Evolutionary conservation across 1,140 invertebrate species (phyloP).

Genomic region (Battus philenor): DNA sequence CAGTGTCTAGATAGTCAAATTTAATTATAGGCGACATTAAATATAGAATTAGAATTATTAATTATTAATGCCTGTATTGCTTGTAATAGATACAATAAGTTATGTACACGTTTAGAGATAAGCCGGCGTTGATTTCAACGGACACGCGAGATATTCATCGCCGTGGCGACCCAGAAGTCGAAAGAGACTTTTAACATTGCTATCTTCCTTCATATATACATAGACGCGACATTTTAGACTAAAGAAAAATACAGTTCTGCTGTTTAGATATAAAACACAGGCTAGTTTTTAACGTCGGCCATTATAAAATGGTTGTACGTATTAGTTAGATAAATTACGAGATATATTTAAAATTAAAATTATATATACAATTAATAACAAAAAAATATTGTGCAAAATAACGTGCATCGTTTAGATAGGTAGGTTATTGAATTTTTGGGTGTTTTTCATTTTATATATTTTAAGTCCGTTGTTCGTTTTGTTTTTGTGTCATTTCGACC

Average conservation of each 20-base stretch:
- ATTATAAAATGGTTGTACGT: conserved; percentile 36
- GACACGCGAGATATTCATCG: no score
- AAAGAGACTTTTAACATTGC: no score
- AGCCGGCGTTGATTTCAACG: no score
- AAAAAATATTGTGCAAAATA: conserved; percentile 47
- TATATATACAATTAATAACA: conserved; percentile 62
- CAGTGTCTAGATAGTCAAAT: conserved; percentile 56
- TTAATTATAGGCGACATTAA: conserved; percentile 50
- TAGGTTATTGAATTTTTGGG: conserved; percentile 64
- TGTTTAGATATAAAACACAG: conserved; percentile 32
- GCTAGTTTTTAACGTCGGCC: conserved; percentile 24
- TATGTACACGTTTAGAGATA: conserved; percentile 48
- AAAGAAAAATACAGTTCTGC: conserved; percentile 36
- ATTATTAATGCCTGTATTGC: conserved; percentile 54
- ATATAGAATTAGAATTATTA: conserved; percentile 33
- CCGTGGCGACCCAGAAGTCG: no score
- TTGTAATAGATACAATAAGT: conserved; percentile 44
- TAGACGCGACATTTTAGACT: conserved; percentile 34
- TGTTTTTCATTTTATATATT: conserved; percentile 34
- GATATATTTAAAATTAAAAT: conserved; percentile 54
- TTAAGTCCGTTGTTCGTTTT: conserved; percentile 22
- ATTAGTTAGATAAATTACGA: conserved; percentile 61
- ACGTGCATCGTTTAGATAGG: conserved; percentile 48
- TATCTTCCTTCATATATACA: conserved; percentile 52
- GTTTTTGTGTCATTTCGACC: conserved; percentile 29